A percentile compares a stretch with the other conserved stretches of the same genome.
These are phyloP conservation scores for Parthenolecanium corni DNA, from an alignment of 2,888 invertebrate genomes.

Conservation along the genomic window DNA sequence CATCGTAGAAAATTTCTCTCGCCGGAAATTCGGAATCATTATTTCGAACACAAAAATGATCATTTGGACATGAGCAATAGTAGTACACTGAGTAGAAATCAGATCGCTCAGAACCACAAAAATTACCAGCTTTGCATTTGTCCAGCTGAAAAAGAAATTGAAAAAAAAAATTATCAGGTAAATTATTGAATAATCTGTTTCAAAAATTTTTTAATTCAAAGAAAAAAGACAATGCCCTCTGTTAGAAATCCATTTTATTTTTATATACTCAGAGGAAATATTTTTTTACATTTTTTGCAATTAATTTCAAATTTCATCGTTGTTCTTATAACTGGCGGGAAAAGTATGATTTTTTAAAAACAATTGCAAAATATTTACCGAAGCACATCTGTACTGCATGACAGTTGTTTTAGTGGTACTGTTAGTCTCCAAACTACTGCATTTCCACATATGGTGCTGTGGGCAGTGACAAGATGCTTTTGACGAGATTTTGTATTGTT, in stretches of 20 bases:
- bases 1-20: background rate
- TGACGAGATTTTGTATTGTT: slow-evolving; percentile 36
- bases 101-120: background rate
- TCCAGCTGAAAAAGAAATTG: background rate
- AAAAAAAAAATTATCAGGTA: too few species aligned
- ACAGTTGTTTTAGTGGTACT: background rate
- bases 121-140: background rate
- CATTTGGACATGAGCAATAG: background rate
- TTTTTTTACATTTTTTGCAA: too few species aligned
- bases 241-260: too few species aligned
- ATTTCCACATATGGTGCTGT: slow-evolving; percentile 40
- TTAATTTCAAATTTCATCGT: too few species aligned
- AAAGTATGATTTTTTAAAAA: too few species aligned
- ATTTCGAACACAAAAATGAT: background rate
- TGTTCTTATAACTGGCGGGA: too few species aligned
- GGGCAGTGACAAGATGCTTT: slow-evolving; percentile 36
- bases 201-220: too few species aligned
- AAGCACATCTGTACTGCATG: too few species aligned
- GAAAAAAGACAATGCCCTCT: too few species aligned
- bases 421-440: slow-evolving; percentile 29
- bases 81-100: background rate
- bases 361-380: too few species aligned
- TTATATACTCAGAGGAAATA: too few species aligned
- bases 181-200: too few species aligned
- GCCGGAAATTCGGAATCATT: background rate